phyloP scores from a whole-genome alignment of 2,113 vertebrate genomes.

The Athene noctua region DNA sequence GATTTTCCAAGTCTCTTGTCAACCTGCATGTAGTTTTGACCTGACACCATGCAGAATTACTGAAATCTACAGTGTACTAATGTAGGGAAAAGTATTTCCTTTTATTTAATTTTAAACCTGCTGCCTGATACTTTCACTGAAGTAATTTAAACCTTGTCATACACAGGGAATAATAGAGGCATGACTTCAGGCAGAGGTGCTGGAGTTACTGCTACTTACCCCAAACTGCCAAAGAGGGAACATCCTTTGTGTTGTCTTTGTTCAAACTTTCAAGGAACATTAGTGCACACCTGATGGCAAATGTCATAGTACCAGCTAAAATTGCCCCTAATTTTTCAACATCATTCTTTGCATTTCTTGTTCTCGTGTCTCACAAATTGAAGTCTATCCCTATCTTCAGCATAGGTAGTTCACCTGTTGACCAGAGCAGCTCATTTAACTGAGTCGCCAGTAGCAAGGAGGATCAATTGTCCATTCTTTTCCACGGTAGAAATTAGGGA shows the following conservation, averaged over 20 bases:
- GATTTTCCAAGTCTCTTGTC: not conserved
- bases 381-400: not conserved
- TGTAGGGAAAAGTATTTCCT: not conserved
- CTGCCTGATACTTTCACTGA: not conserved
- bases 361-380: not conserved
- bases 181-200: not conserved
- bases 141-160: not conserved
- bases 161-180: not conserved
- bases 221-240: not conserved
- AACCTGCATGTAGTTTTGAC: not conserved
- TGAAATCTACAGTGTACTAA: not conserved
- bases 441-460: not conserved
- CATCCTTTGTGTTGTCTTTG: not conserved
- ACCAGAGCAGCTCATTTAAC: not conserved
- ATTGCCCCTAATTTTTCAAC: not conserved
- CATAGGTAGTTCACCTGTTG: not conserved
- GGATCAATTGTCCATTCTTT: not conserved
- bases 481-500: not conserved
- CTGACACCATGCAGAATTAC: not conserved
- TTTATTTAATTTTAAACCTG: not conserved
- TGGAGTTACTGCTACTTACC: not conserved
- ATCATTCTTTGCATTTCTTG: not conserved
- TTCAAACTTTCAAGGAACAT: not conserved
- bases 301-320: not conserved
- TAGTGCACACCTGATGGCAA: not conserved